Evolutionary conservation across 2,888 invertebrate species (phyloP).

Genomic region (Chesias legatella): DNA sequence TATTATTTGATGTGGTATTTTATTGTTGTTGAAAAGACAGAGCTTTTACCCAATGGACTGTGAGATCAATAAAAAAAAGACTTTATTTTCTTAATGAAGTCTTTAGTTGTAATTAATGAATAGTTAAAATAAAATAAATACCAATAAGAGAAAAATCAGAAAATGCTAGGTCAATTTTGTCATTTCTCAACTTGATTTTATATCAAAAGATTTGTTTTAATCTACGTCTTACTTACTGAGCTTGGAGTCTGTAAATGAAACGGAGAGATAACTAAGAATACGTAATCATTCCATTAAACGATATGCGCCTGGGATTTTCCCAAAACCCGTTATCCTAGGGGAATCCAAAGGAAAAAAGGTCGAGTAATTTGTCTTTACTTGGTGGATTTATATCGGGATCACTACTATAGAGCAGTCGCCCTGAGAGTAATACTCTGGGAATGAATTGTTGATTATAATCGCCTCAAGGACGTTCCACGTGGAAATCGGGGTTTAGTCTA

Average conservation of each 20-base stretch:
- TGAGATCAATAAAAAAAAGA: too few species aligned
- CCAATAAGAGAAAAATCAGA: too few species aligned
- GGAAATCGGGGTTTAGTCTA: conserved; percentile 5
- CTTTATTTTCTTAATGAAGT: too few species aligned
- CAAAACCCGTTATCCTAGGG: conserved; percentile 57
- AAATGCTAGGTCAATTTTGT: too few species aligned
- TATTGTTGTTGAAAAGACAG: too few species aligned
- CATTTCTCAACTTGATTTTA: too few species aligned
- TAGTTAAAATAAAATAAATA: too few species aligned
- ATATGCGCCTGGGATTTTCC: conserved; percentile 55
- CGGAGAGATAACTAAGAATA: conserved; percentile 37
- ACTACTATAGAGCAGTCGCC: conserved; percentile 46
- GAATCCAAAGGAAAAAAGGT: conserved; percentile 66
- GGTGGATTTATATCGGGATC: conserved; percentile 66
- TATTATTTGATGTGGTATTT: too few species aligned
- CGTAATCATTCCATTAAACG: conserved; percentile 68
- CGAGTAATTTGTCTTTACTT: conserved; percentile 72
- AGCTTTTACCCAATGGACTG: too few species aligned
- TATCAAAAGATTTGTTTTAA: too few species aligned
- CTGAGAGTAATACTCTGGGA: conserved; percentile 38
- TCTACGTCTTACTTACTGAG: too few species aligned
- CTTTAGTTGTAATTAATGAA: too few species aligned
- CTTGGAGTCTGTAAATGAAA: background rate
- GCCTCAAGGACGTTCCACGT: conserved; percentile 32
- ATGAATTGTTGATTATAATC: conserved; percentile 52